Base-by-base conservation (phyloP, 2,113 vertebrate genomes). In the Hirundichthys speculiger region DNA sequence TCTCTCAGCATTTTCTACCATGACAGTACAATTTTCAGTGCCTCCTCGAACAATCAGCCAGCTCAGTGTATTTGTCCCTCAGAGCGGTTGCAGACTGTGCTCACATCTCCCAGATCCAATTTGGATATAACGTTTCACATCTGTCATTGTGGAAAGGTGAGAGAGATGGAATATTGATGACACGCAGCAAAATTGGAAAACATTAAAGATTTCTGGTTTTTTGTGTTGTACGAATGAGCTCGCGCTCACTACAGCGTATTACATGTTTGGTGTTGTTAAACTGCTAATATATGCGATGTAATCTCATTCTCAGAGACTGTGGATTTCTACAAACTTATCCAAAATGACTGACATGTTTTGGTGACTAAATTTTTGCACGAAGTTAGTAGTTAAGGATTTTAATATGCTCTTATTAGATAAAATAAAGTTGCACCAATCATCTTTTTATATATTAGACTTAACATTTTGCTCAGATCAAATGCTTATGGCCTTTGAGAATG, bases 1-100 rank as follows among this genome's bases (percentile, higher is more conserved):
- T 86, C 65, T 83, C 80, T 73, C 73, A 73, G 69, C 69, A 57
- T 88, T 85, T 83, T 80, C 80, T 58, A 86, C 77, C 75, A 77
- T 82, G 83, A 86, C 79, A 83, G 84, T 62, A 84, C 78, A 82
- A 82, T 85, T 85, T 85, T 79, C 80, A 24, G 63, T 42, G 64
- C 60, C 74, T 77, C 56, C 67, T 62, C 69, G 25, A 73, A 77
- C 70, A 65, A 77, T 79, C 75, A 60, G 54, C 74, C 65, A 22
- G 75, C 75, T 79, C 71, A 48, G 66, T 61, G 65, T 83, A 39
- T 68, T 39, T 48, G 80, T 78, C 77, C 83, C 67, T 69, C 40
- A 42, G 52, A 80, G 75, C 76, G 83, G 75, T 80, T 72, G 75
- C 72, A 78, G 66, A 69, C 46, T 67, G 3, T 27, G 40, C 47